Evolutionary conservation across 2,113 vertebrate genomes (phyloP).

Genomic region (Petromus typicus): DNA sequence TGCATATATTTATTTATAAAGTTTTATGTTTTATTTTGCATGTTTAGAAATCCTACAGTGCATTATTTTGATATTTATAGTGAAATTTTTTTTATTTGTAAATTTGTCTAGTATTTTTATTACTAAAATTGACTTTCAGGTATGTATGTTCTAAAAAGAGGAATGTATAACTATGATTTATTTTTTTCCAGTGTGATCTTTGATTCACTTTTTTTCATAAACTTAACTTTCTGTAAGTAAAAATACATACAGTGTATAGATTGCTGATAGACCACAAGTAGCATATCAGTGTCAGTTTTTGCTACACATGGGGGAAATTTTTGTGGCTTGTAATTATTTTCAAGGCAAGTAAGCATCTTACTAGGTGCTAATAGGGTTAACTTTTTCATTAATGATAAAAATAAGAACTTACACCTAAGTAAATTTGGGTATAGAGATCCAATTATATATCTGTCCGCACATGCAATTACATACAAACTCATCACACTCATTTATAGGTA

Average conservation of each 20-base stretch:
- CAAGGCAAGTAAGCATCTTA: neutral
- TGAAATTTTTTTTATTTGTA: conserved; percentile 25
- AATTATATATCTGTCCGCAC: neutral
- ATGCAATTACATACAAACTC: neutral
- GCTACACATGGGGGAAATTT: neutral
- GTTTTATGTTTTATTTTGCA: neutral
- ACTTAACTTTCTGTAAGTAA: neutral
- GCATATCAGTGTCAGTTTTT: neutral
- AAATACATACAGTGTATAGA: neutral
- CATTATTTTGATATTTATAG: conserved; percentile 21
- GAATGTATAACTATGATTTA: neutral
- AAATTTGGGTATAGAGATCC: neutral
- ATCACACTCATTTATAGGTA: neutral
- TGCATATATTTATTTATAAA: neutral
- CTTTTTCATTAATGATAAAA: neutral
- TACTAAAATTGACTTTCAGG: conserved; percentile 8
- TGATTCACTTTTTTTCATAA: neutral
- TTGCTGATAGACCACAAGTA: neutral
- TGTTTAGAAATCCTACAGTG: neutral
- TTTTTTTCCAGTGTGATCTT: neutral
- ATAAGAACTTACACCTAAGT: neutral
- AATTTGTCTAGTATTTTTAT: neutral
- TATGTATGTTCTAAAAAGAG: neutral
- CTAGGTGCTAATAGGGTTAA: neutral
- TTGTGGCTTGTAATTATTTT: neutral